Evolutionary conservation across 2,797 vertebrate species (phyloP).

Genomic region (Silurus aristotelis): DNA sequence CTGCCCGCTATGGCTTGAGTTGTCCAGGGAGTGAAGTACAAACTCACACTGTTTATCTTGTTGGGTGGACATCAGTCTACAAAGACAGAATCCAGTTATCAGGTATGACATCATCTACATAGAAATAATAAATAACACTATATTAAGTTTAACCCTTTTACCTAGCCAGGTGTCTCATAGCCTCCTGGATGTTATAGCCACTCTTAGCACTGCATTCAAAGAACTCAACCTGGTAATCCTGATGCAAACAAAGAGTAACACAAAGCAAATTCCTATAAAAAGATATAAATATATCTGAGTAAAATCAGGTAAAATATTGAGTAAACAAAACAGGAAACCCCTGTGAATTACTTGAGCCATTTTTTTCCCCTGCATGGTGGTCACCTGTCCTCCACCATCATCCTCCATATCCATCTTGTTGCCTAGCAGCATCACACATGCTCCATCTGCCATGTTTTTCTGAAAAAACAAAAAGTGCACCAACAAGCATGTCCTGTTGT

Average conservation of each 20-base stretch:
- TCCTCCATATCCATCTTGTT: slow-evolving; percentile 68
- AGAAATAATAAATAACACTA: neutral
- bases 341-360: slow-evolving; percentile 74
- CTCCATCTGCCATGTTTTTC: slow-evolving; percentile 67
- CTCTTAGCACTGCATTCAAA: slow-evolving; percentile 81
- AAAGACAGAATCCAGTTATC: slow-evolving; percentile 1
- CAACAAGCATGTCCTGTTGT: neutral
- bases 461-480: slow-evolving; percentile 38
- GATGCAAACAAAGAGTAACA: slow-evolving; percentile 39
- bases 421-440: slow-evolving; percentile 72
- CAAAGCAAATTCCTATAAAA: too few relatives aligned
- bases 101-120: neutral
- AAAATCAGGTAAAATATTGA: neutral
- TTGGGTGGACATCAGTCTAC: slow-evolving; percentile 66
- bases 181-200: slow-evolving; percentile 73
- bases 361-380: slow-evolving; percentile 68
- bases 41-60: slow-evolving; percentile 64
- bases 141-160: slow-evolving; percentile 55
- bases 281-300: neutral
- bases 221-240: slow-evolving; percentile 81
- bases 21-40: slow-evolving; percentile 58
- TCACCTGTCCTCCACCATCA: slow-evolving; percentile 63
- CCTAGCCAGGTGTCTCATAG: slow-evolving; percentile 80
- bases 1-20: slow-evolving; percentile 46
- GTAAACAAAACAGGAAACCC: neutral